phyloP scores from a whole-genome alignment of 2,797 vertebrate genomes.

The Myiotriccus ornatus region DNA sequence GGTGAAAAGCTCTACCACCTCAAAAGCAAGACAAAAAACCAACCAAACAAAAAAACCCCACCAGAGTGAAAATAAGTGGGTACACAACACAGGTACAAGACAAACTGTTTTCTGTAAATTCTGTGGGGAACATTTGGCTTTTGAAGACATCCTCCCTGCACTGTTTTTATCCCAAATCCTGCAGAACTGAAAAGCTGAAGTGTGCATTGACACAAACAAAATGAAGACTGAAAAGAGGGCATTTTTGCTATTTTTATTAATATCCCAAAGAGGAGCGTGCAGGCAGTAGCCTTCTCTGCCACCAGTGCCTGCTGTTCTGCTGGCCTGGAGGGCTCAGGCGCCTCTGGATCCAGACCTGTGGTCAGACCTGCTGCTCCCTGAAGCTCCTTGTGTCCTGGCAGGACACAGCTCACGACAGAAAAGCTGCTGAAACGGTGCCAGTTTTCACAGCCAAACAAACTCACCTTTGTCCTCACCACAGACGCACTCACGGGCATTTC shows the following conservation, averaged over 20 bases:
- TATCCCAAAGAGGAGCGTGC: not conserved
- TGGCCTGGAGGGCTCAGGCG: not conserved
- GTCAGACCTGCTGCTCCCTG: not conserved
- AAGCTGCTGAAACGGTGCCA: not conserved
- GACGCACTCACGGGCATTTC: not conserved
- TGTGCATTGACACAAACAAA: not conserved
- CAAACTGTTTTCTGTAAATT: not conserved
- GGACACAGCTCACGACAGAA: not conserved
- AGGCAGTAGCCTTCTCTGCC: not conserved
- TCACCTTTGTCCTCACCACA: constrained; percentile 38
- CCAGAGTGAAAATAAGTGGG: not conserved
- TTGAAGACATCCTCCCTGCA: not conserved
- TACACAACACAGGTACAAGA: not conserved
- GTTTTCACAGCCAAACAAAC: not conserved
- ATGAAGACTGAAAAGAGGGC: not conserved
- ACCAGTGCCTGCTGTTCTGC: not conserved
- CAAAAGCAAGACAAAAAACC: not conserved
- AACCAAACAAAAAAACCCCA: not conserved
- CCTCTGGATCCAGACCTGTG: not conserved
- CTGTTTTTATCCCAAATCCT: not conserved
- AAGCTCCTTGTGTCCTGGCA: not conserved
- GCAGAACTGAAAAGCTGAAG: not conserved
- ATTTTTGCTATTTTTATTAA: not conserved
- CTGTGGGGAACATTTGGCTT: not conserved
- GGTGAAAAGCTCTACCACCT: not conserved